A percentile compares a stretch with the other conserved stretches of the same genome.
Conservation (phyloP, 1,140 invertebrate genomes). For the Elymnias hypermnestra region DNA sequence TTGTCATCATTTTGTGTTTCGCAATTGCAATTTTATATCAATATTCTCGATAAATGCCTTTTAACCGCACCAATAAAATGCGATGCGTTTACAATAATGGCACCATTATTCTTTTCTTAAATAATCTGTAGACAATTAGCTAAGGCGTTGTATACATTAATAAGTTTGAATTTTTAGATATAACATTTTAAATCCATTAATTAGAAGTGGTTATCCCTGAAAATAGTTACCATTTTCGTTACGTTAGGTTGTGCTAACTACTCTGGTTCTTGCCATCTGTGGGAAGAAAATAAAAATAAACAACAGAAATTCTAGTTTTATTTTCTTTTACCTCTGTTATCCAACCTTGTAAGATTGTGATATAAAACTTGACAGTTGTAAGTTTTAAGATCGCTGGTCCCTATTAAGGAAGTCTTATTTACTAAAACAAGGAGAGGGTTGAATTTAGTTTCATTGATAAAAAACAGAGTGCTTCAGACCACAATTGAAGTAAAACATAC, state of each 20-base stretch:
- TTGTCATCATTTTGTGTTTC: constrained; percentile 1
- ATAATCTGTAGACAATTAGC: constrained; percentile 23
- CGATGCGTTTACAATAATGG: constrained; percentile 15
- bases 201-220: constrained; percentile 69
- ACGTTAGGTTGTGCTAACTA: constrained; percentile 69
- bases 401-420: too few species aligned
- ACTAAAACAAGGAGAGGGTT: too few species aligned
- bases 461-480: not conserved
- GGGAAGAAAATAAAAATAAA: constrained; percentile 71
- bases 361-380: too few species aligned
- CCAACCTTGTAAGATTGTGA: too few species aligned
- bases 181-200: constrained; percentile 25
- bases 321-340: constrained; percentile 22
- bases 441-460: not conserved
- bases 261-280: constrained; percentile 71
- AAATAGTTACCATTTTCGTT: constrained; percentile 74
- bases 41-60: not conserved
- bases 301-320: constrained; percentile 46
- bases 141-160: constrained; percentile 22
- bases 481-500: too few species aligned
- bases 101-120: constrained; percentile 20
- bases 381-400: too few species aligned
- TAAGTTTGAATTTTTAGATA: constrained; percentile 23
- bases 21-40: constrained; percentile 3
- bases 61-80: constrained; percentile 6